Evolutionary conservation across 2,888 invertebrate genomes (phyloP).

Genomic region (Drosophila eohydei): DNA sequence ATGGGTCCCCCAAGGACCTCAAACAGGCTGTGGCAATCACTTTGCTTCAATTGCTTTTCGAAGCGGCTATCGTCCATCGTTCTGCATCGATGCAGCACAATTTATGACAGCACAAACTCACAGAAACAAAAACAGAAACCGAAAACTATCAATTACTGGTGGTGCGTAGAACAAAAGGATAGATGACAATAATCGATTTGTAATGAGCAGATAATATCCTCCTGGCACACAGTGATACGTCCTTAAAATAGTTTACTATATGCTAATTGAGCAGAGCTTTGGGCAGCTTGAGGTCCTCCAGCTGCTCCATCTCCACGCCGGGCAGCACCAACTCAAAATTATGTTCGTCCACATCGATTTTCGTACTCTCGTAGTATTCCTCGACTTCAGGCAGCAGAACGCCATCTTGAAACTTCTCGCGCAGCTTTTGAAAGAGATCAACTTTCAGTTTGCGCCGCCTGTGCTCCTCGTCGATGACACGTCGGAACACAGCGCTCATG

Average conservation of each 20-base stretch:
- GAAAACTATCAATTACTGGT: constrained; percentile 34
- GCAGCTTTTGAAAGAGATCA: constrained; percentile 34
- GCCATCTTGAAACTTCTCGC: constrained; percentile 35
- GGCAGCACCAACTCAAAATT: constrained; percentile 20
- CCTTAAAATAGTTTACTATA: neutral
- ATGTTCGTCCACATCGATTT: neutral
- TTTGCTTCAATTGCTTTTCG: constrained; percentile 69
- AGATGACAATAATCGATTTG: constrained; percentile 12
- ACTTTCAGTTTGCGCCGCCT: constrained; percentile 21
- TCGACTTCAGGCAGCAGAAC: constrained; percentile 12
- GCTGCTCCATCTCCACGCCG: constrained; percentile 1
- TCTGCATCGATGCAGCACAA: constrained; percentile 21
- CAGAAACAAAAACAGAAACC: constrained; percentile 9
- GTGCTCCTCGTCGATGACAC: constrained; percentile 19
- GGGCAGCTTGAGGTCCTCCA: neutral
- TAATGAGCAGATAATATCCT: constrained; percentile 12
- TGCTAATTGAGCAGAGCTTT: neutral
- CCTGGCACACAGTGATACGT: neutral
- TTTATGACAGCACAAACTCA: constrained; percentile 39
- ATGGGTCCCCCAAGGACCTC: constrained; percentile 51
- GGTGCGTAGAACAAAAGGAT: constrained; percentile 8
- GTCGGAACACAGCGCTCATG: constrained; percentile 40
- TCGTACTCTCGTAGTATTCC: neutral
- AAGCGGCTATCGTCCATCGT: constrained; percentile 31
- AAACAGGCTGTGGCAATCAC: constrained; percentile 53